Base-by-base conservation (phyloP, 1,140 invertebrate genomes). In the Orussus abietinus region DNA sequence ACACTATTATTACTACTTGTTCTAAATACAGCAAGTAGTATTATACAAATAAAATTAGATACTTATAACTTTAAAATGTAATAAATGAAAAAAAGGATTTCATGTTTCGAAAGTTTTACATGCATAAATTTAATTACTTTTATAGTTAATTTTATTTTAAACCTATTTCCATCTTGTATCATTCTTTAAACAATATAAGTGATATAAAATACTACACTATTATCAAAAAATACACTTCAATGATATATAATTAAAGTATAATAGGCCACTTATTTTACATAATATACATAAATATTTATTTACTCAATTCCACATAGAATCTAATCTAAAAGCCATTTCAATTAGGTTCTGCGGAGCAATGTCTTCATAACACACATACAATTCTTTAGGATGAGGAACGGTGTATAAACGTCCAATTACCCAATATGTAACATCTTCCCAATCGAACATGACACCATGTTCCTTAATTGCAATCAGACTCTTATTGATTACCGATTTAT, bases 351-450 rank as follows among this genome's bases (percentile, higher is more conserved):
- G 86, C 0, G 86, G 84, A 5, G 85, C 76, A 28, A 78, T 79
- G 44, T 89, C 85, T 45, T 85, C 77, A 62, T 88, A 87, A 65
- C 88, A 90, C 18, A 90, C 75, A 56, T 89, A 91, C 0, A 90
- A 68, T 63, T 90, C 86, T 54, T 81, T 77, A 6, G 80, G 76
- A 52, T 84, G 78, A 0, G 85, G 85, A 32, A 78, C 77, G 41
- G 79, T 80, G 56, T 87, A 86, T 7, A 89, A 64, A 21, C 85
- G 72, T 15, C 84, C 85, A 65, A 68, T 57, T 10, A 72, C 61
- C 71, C 71, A 71, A 39, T 64, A 69, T 6, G 45, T 53, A 21
- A 47, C 36, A 47, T 66, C 64, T 31, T 71, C 66, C 63, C 72
- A 79, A 45, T 80, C 74, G 53, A 83, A 82, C 15, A 86, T 52